These are phyloP conservation scores for Melanotaenia nigrans DNA, from an alignment of 2,797 vertebrate genomes.

Conservation along the genomic window DNA sequence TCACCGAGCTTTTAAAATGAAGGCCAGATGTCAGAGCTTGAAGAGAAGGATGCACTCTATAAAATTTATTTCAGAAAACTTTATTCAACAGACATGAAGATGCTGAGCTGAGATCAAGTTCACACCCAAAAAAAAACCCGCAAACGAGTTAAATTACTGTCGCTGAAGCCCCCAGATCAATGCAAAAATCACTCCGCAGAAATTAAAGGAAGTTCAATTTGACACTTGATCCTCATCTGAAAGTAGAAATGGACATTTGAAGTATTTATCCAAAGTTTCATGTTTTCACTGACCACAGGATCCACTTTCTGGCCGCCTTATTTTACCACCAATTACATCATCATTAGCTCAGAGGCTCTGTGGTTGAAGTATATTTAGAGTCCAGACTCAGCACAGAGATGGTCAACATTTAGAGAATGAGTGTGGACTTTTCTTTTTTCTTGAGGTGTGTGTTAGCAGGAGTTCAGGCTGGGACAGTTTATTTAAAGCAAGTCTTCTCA, in stretches of 20 bases:
- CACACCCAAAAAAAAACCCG: neutral
- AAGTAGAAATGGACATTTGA: constrained; percentile 3
- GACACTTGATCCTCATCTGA: neutral
- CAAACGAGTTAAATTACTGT: too few species aligned
- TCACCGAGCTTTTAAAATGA: too few species aligned
- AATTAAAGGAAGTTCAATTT: neutral
- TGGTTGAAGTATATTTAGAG: constrained; percentile 54
- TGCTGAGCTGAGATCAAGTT: too few species aligned
- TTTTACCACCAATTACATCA: constrained; percentile 27
- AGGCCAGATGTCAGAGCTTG: too few species aligned
- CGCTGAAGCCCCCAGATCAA: neutral
- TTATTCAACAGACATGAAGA: too few species aligned
- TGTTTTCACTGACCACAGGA: constrained; percentile 29
- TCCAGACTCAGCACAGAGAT: constrained; percentile 23
- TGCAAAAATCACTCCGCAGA: neutral
- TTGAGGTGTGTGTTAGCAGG: neutral
- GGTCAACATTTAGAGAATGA: constrained; percentile 31
- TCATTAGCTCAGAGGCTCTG: constrained; percentile 37
- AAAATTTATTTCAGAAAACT: too few species aligned
- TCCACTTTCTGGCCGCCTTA: constrained; percentile 3
- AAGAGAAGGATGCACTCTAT: too few species aligned
- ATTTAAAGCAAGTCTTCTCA: neutral
- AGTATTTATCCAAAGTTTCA: neutral
- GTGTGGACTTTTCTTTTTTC: constrained; percentile 3
- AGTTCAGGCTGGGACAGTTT: constrained; percentile 36